Base-by-base conservation (phyloP, 2,888 invertebrate species). In the Tachina lurida region DNA sequence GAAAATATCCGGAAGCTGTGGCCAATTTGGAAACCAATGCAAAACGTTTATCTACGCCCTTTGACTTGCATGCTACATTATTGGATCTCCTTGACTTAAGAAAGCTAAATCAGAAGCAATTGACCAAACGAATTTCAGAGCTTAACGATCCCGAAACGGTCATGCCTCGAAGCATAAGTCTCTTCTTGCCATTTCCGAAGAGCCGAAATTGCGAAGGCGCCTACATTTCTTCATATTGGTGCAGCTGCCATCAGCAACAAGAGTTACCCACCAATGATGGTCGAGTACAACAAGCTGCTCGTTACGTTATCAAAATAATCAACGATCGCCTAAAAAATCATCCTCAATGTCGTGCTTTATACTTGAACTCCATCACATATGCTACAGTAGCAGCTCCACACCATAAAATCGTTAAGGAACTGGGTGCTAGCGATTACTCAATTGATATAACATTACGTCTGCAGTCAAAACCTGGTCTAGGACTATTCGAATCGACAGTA, bases 181-280 rank as follows among this genome's bases (percentile, higher is more conserved):
- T 97, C 67, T 97, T 98, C 91, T 92, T 95, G 39, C 94, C 95
- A 0, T 94, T 98, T 84, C 95, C 96, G 0, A 91, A 91, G 54
- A 94, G 94, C 77, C 94, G 98, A 62, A 97, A 96, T 0, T 98
- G 98, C 90, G 93, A 94, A 70, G 93, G 94, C 84, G 98, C 98
- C 0, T 95, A 94, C 1, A 97, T 98, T 82, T 95, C 95, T 0
- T 95, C 95, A 41, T 97, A 97, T 91, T 98, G 96, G 96, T 98
- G 98, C 91, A 96, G 97, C 31, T 98, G 98, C 88, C 96, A 97
- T 89, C 94, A 94, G 81, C 95, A 95, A 74, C 93, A 93, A 70
- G 94, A 94, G 87, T 90, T 97, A 19, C 90, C 94, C 0, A 92
- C 93, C 0, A 93, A 94, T 45, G 94, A 95, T 87, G 89, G 85